phyloP scores from a whole-genome alignment of 2,113 vertebrate species.

The Zeus faber region DNA sequence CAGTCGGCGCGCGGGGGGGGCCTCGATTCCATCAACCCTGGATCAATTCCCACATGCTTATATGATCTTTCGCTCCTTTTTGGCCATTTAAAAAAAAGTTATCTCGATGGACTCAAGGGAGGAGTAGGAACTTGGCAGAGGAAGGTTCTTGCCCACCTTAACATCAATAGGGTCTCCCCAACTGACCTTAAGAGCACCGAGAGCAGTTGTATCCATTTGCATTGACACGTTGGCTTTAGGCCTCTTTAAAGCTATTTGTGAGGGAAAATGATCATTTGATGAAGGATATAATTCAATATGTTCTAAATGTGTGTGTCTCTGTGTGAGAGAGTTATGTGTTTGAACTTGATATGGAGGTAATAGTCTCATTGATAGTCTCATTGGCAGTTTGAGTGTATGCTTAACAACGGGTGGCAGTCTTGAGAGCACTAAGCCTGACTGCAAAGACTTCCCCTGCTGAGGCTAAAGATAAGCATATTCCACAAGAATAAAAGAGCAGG shows the following conservation, averaged over 20 bases:
- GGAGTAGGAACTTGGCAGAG: conserved; percentile 18
- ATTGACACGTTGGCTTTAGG: background rate
- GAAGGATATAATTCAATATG: conserved; percentile 22
- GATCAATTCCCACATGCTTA: no score
- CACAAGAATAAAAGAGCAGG: conserved; percentile 41
- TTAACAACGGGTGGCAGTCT: conserved; percentile 65
- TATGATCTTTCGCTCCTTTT: conserved; percentile 12
- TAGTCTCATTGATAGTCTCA: conserved; percentile 60
- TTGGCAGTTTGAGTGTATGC: conserved; percentile 52
- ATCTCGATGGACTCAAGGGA: conserved; percentile 18
- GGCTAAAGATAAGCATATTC: conserved; percentile 61
- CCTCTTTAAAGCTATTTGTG: no score
- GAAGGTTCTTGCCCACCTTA: conserved; percentile 27
- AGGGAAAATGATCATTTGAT: background rate
- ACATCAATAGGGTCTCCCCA: conserved; percentile 25
- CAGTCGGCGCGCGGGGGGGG: conserved; percentile 3
- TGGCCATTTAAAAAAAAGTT: no score
- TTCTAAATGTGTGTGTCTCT: conserved; percentile 21
- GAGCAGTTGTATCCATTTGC: conserved; percentile 29
- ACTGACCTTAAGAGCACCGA: no score
- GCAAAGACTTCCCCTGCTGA: conserved; percentile 49
- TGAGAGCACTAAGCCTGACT: conserved; percentile 64
- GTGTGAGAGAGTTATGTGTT: conserved; percentile 15
- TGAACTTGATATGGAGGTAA: conserved; percentile 49
- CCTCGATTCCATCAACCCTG: conserved; percentile 12